Conservation (phyloP, 2,113 vertebrate genomes). For the Menidia beryllina region DNA sequence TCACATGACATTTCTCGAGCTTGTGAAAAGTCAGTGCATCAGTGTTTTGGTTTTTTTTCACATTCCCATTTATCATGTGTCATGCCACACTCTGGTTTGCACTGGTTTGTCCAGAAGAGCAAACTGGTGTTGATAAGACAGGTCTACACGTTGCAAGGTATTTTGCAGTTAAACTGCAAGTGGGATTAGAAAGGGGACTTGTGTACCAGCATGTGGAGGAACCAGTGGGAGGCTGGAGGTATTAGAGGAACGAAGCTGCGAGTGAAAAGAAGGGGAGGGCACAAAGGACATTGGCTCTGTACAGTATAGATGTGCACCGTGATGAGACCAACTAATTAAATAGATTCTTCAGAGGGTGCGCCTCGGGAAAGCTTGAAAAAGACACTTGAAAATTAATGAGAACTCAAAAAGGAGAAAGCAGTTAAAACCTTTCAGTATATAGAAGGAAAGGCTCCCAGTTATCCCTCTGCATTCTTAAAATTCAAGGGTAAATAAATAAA, state of each 20-base stretch:
- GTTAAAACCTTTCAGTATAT: slow-evolving; percentile 51
- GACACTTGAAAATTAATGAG: slow-evolving; percentile 79
- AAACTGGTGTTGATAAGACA: slow-evolving; percentile 44
- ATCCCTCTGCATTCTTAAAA: slow-evolving; percentile 37
- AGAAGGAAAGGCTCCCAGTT: slow-evolving; percentile 61
- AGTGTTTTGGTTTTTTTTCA: slow-evolving; percentile 6
- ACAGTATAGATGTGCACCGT: slow-evolving; percentile 73
- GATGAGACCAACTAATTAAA: slow-evolving; percentile 81
- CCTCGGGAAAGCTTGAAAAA: slow-evolving; percentile 77
- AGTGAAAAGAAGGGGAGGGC: slow-evolving; percentile 59
- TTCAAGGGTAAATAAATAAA: slow-evolving; percentile 43
- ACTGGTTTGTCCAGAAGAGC: slow-evolving; percentile 34
- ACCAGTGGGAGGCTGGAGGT: slow-evolving; percentile 17
- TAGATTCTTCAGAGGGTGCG: slow-evolving; percentile 75
- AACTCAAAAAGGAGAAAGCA: slow-evolving; percentile 61
- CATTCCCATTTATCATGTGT: slow-evolving; percentile 15
- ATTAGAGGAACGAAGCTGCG: slow-evolving; percentile 41
- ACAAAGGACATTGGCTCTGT: slow-evolving; percentile 66
- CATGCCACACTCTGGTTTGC: slow-evolving; percentile 11
- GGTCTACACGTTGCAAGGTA: slow-evolving; percentile 8
- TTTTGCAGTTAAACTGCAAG: slow-evolving; percentile 54
- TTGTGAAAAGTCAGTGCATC: slow-evolving; percentile 25
- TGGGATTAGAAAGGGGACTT: slow-evolving; percentile 36
- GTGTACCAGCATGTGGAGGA: slow-evolving; percentile 4
- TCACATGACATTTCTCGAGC: slow-evolving; percentile 36